phyloP scores from a whole-genome alignment of 2,888 invertebrate species.

The Atherix ibis region DNA sequence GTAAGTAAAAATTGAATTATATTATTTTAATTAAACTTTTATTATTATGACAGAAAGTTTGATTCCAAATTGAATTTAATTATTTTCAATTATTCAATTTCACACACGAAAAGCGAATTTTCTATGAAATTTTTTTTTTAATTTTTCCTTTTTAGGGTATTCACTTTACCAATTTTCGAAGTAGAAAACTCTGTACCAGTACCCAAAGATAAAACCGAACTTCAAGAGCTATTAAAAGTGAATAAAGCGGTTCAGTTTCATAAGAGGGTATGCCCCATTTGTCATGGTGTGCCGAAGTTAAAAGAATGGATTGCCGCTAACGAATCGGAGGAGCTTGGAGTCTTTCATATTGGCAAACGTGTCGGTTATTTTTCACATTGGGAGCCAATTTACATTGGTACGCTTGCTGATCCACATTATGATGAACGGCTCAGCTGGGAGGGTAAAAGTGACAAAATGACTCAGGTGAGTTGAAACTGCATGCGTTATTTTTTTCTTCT shows the following conservation, averaged over 20 bases:
- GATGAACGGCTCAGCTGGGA: constrained; percentile 90
- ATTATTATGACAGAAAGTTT: background rate
- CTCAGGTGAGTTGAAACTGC: constrained; percentile 51
- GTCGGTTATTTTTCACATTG: constrained; percentile 65
- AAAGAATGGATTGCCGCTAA: constrained; percentile 67
- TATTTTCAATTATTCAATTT: too few species aligned
- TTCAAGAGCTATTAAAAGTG: constrained; percentile 53
- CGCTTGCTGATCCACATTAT: constrained; percentile 72
- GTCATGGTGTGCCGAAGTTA: constrained; percentile 74
- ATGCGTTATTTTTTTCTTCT: too few species aligned
- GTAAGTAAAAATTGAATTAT: constrained; percentile 15
- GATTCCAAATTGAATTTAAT: background rate
- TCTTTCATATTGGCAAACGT: constrained; percentile 74
- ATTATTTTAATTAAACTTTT: background rate
- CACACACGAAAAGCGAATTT: too few species aligned
- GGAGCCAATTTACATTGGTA: constrained; percentile 90
- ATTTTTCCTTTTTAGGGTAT: constrained; percentile 44
- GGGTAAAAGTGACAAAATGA: constrained; percentile 91
- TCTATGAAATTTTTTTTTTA: constrained; percentile 1
- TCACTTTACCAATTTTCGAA: constrained; percentile 80
- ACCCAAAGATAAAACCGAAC: constrained; percentile 57
- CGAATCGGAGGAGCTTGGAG: constrained; percentile 51
- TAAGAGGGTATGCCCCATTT: constrained; percentile 74
- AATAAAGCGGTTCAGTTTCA: constrained; percentile 82
- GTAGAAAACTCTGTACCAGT: constrained; percentile 48